Evolutionary conservation across 2,797 vertebrate species (phyloP), one percentile per base, ranked within the genome.

Genomic region (Uromys caudimaculatus): DNA sequence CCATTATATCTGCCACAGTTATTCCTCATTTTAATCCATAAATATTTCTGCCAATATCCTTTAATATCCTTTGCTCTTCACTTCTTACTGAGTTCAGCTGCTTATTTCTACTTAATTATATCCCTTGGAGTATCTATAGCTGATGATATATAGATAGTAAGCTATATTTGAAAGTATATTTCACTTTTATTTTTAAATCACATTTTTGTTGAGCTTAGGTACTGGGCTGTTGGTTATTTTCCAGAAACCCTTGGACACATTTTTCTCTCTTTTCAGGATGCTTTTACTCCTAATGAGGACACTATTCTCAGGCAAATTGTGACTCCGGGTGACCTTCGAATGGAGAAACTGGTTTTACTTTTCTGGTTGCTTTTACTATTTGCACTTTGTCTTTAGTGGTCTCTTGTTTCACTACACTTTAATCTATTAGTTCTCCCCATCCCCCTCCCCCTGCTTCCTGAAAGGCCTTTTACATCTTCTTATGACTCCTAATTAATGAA

Each of bases 361-460:
- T 71, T 95, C 52, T 85, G 44, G 24, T 76, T 91, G n/a, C 29
- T 94, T 85, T 94, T 67, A 94, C 76, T n/a, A 92, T 94, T 78
- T 90, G 6, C 6, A 78, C 32, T 75, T 91, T 85, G 58, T 79
- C 73, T 88, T 85, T 90, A 67, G 71, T 78, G 29, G 56, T 29
- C 81, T 86, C 69, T 82, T 3, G 41, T 93, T 76, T 92, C 52
- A 90, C 21, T 90, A 24, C 4, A 87, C 32, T 89, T 83, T 21
- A 77, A 27, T 81, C 81, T 73, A 41, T 44, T 32, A 27, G 8
- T 69, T 17, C 14, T n/a, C 41, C 11, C 60, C 44, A 16, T 21
- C 12, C 7, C 69, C 77, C 58, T 38, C n/a, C 44, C 24, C 24
- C n/a, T 44, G 1, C 9, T 56, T 54, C 83, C 29, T 89, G 24